Evolutionary conservation across 2,888 invertebrate genomes (phyloP).

Genomic region (Neoascia interrupta): DNA sequence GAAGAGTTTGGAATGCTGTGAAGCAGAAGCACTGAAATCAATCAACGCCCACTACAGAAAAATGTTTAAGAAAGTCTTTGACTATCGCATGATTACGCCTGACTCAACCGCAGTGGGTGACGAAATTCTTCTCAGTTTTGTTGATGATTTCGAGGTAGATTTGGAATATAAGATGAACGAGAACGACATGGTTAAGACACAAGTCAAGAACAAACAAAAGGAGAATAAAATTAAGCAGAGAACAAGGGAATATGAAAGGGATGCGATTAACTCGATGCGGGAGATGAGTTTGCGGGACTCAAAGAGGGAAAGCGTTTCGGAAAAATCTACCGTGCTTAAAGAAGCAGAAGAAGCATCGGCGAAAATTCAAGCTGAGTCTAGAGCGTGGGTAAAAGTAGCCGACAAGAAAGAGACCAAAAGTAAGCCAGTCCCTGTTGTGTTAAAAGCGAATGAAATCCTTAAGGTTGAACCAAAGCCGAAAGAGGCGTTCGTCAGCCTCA

Average conservation of each 20-base stretch:
- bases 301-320: constrained; percentile 11
- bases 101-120: constrained; percentile 84
- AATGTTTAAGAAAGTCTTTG: constrained; percentile 82
- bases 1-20: constrained; percentile 84
- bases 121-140: constrained; percentile 80
- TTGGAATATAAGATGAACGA: constrained; percentile 80
- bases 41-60: constrained; percentile 85
- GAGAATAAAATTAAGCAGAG: constrained; percentile 74
- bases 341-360: constrained; percentile 62
- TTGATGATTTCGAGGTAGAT: constrained; percentile 81
- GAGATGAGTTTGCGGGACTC: constrained; percentile 73
- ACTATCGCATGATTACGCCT: constrained; percentile 85
- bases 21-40: constrained; percentile 83
- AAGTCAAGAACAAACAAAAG: constrained; percentile 72
- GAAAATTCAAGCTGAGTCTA: constrained; percentile 73
- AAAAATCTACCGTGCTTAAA: constrained; percentile 46
- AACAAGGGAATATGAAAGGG: constrained; percentile 76
- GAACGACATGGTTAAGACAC: constrained; percentile 71
- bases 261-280: constrained; percentile 77
- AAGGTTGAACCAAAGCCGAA: constrained; percentile 80
- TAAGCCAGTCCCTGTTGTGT: constrained; percentile 71
- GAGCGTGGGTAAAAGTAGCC: constrained; percentile 77
- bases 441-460: constrained; percentile 79
- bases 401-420: constrained; percentile 80
- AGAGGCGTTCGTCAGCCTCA: constrained; percentile 79